phyloP scores from a whole-genome alignment of 2,888 invertebrate genomes.

The Merodon equestris region DNA sequence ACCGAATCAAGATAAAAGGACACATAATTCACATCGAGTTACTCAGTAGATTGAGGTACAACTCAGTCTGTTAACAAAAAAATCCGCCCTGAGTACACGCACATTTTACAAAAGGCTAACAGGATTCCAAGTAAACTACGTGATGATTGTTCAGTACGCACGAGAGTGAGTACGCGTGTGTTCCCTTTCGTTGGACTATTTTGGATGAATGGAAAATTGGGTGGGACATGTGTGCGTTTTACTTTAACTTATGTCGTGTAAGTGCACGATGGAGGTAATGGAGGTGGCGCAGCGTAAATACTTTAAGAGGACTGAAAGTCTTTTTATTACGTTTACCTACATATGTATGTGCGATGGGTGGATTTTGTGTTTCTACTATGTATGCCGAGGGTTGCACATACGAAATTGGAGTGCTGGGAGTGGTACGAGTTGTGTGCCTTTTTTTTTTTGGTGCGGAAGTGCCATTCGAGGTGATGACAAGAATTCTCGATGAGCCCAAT shows the following conservation, averaged over 20 bases:
- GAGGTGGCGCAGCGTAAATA: conserved; percentile 34
- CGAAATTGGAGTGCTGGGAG: conserved; percentile 20
- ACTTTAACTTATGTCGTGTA: conserved; percentile 24
- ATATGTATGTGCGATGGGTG: background rate
- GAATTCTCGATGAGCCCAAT: conserved; percentile 46
- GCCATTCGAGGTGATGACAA: conserved; percentile 50
- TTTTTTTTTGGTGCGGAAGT: conserved; percentile 38
- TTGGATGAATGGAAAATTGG: conserved; percentile 37
- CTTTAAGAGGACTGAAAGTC: conserved; percentile 54
- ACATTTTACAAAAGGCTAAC: conserved; percentile 47
- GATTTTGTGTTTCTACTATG: conserved; percentile 1
- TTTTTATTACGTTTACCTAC: conserved; percentile 43
- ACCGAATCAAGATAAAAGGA: conserved; percentile 32
- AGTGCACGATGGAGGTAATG: conserved; percentile 27
- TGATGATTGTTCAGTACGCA: conserved; percentile 14
- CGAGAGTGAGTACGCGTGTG: conserved; percentile 19
- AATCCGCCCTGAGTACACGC: conserved; percentile 34
- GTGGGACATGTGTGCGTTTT: conserved; percentile 38
- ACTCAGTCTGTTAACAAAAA: conserved; percentile 21
- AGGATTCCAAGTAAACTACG: conserved; percentile 50
- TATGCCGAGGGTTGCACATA: too few relatives aligned
- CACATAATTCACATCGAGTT: conserved; percentile 36
- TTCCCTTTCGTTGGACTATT: background rate
- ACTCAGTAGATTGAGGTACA: conserved; percentile 16
- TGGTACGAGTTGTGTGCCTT: conserved; percentile 6